Evolutionary conservation across 1,140 invertebrate species (phyloP), one percentile per base, ranked within the genome.

Genomic region (Piezodorus guildinii): DNA sequence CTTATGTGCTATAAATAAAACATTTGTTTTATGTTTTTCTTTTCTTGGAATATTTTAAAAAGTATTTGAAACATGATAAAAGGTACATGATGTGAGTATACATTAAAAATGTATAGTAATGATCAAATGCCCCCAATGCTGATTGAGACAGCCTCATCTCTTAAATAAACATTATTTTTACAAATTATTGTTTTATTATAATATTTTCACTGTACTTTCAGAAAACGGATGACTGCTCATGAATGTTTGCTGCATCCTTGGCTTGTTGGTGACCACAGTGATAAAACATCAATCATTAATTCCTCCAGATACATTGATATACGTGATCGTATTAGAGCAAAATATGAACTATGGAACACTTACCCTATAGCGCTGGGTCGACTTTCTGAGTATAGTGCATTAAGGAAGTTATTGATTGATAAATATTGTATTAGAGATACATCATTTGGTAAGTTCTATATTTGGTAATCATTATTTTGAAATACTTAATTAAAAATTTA

Each of bases 341-440:
- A 89, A 75, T 93, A 91, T 71, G 83, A 87, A 70, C 85, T 93
- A 70, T 99, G 96, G 90, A 86, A 91, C 67, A 88, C 90, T 72
- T 97, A 91, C 72, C 77, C 88, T 56, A 79, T 98, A 70, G 94
- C 96, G 43, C 91, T 99, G 77, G 97, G 96, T 69, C 82, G 95
- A 64, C 80, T 99, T 61, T 90, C 96, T 65, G 96, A 99, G 76
- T 99, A 97, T 77, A 96, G 92, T 54, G 94, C 93, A 14, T 80
- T 99, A n/a, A 84, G 94, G 63, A 99, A 98, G 78, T 79, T 97
- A 54, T 82, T 96, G 64, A 88, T 96, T 70, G 94, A 97, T 67
- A 96, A 96, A 78, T 98, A 95, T 78, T 87, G 88, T 73, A 97
- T 99, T 59, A 89, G 96, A 72, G 95, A 98, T 69, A 85, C 91